Evolutionary conservation across 1,140 invertebrate species (phyloP).

Genomic region (Aethina tumida): DNA sequence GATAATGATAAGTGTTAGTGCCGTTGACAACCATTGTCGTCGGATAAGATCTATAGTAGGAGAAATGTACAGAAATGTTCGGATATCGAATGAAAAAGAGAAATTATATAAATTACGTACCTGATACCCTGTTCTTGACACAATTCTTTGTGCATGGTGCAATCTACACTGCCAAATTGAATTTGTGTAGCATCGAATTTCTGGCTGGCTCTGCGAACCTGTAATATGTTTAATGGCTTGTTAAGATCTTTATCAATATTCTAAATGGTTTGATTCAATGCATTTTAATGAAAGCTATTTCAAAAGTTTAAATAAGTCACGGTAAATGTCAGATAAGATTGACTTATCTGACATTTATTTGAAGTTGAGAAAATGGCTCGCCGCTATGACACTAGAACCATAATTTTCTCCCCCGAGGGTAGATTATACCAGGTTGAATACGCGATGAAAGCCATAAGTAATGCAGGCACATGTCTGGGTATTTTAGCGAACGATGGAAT

Average conservation of each 20-base stretch:
- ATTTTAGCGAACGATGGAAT: conserved; percentile 98
- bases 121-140: conserved; percentile 53
- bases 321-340: too few species aligned
- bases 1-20: not conserved
- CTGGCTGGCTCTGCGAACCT: conserved; percentile 55
- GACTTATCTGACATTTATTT: too few species aligned
- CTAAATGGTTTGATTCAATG: too few species aligned
- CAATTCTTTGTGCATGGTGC: conserved; percentile 42
- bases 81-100: not conserved
- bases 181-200: conserved; percentile 39
- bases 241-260: too few species aligned
- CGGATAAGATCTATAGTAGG: conserved; percentile 5
- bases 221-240: too few species aligned
- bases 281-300: too few species aligned
- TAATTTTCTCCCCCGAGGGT: conserved; percentile 99
- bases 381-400: conserved; percentile 98
- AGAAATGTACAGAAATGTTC: not conserved
- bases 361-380: too few species aligned
- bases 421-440: conserved; percentile 99
- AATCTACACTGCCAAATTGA: conserved; percentile 60
- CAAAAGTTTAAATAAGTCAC: too few species aligned
- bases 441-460: conserved; percentile 99
- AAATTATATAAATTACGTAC: conserved; percentile 24
- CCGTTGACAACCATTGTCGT: not conserved
- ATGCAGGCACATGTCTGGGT: conserved; percentile 96